Percentiles rank a stretch among this genome's conserved stretches.
These are phyloP conservation scores for Ariopsis seemanni DNA, from an alignment of 2,113 vertebrate species.

Conservation along the genomic window DNA sequence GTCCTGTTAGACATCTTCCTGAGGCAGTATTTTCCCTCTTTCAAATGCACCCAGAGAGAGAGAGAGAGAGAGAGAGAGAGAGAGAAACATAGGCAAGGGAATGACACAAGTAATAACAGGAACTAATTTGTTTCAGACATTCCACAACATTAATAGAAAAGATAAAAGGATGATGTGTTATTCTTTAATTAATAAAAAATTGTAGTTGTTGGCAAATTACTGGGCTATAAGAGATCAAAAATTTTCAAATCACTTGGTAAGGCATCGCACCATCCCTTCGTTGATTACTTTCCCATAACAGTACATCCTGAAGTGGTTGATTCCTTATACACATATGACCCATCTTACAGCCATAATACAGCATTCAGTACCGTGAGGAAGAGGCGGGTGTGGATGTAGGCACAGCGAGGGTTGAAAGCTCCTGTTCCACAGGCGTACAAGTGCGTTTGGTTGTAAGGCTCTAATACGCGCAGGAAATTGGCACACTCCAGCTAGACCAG, in stretches of 20 bases:
- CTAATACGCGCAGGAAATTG: constrained; percentile 78
- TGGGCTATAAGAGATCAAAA: neutral
- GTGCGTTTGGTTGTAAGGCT: constrained; percentile 77
- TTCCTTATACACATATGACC: neutral
- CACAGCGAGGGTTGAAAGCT: constrained; percentile 78
- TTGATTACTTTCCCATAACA: neutral
- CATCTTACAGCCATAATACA: neutral
- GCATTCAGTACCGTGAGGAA: constrained; percentile 69
- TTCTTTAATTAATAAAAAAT: neutral
- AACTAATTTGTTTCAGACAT: neutral
- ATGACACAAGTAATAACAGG: neutral
- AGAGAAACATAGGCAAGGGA: neutral
- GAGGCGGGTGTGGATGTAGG: constrained; percentile 68
- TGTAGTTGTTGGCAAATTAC: neutral
- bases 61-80: too few relatives aligned
- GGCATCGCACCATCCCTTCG: neutral
- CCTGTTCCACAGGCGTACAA: constrained; percentile 78
- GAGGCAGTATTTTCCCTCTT: too few relatives aligned
- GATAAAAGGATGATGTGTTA: neutral
- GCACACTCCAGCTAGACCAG: constrained; percentile 72
- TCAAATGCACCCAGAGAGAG: too few relatives aligned
- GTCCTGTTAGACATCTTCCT: too few relatives aligned
- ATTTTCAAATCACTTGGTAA: neutral
- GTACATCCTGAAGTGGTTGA: neutral
- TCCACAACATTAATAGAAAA: neutral